Evolutionary conservation across 2,113 vertebrate species (phyloP), one percentile per base, ranked within the genome.

Genomic region (Heloderma charlesbogerti): DNA sequence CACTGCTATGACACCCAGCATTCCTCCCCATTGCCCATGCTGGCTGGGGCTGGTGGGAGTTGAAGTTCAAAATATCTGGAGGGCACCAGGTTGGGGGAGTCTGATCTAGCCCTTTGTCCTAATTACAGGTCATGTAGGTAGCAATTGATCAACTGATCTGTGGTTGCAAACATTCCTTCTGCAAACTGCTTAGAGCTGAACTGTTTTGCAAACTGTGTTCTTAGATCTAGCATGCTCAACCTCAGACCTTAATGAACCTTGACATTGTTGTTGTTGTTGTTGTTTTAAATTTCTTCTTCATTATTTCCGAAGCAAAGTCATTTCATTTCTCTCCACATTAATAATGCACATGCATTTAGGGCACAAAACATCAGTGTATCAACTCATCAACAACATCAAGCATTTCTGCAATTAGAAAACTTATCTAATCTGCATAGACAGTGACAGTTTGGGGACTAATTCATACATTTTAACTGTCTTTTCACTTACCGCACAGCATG

Each of bases 401-500:
- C 72, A 10, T 75, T 94, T 37, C 90, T 86, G 88, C 93, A 95
- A 54, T 72, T 92, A 92, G 74, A 43, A 92, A 92, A 89, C 90
- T 84, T 84, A 92, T 91, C 88, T 94, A 71, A 93, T 92, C 87
- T 93, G 45, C 77, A 92, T 84, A 94, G 79, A 67, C 72, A 75
- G 57, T 92, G 90, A 92, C 79, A 94, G 89, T 92, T 93, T 78
- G 86, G 93, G 94, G 87, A 94, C 80, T 94, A 93, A 94, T 96
- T 94, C 82, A 91, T 93, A 91, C 27, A 85, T 90, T 94, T 95
- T 92, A 95, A 95, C 90, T 69, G 51, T 91, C 91, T 94, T 96
- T 96, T 92, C 93, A 95, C 92, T 96, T 95, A 95, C 81, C 66
- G n/a, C 92, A 90, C 92, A 48, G 84, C 78, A 77, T 95, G 92